These are phyloP conservation scores for Allygus modestus DNA, from an alignment of 2,888 invertebrate species.

Conservation along the genomic window DNA sequence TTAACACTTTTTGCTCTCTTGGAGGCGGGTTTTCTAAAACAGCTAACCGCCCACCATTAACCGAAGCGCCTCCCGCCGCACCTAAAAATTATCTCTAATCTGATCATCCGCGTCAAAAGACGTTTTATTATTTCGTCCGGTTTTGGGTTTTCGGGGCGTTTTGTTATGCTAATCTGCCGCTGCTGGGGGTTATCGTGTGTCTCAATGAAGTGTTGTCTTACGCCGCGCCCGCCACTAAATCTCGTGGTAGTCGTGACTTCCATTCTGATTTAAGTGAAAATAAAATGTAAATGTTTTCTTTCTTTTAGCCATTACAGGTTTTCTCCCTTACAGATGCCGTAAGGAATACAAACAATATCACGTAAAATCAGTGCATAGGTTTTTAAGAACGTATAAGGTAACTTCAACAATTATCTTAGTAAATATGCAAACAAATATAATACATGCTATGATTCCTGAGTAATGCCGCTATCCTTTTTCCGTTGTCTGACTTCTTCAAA, in stretches of 20 bases:
- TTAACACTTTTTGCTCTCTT: not conserved
- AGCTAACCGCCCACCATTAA: not conserved
- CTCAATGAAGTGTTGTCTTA: constrained; percentile 24
- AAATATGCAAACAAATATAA: too few relatives aligned
- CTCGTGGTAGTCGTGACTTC: constrained; percentile 14
- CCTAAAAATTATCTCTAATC: constrained; percentile 13
- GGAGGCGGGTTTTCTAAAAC: not conserved
- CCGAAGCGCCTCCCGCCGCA: not conserved
- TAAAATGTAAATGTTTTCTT: not conserved
- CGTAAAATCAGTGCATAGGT: too few relatives aligned
- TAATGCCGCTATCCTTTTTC: too few relatives aligned
- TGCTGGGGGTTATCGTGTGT: constrained; percentile 20
- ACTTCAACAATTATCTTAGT: too few relatives aligned
- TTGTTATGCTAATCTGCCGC: constrained; percentile 20
- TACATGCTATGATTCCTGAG: too few relatives aligned
- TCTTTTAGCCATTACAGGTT: not conserved
- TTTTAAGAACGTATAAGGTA: too few relatives aligned
- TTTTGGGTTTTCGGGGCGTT: constrained; percentile 6
- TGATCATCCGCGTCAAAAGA: constrained; percentile 24
- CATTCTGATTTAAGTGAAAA: not conserved
- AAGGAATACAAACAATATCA: too few relatives aligned
- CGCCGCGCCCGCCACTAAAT: not conserved
- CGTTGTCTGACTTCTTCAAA: too few relatives aligned
- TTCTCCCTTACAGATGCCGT: too few relatives aligned
- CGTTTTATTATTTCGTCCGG: constrained; percentile 21